These are phyloP conservation scores for Xiphias gladius DNA, from an alignment of 2,113 vertebrate genomes.

Conservation along the genomic window DNA sequence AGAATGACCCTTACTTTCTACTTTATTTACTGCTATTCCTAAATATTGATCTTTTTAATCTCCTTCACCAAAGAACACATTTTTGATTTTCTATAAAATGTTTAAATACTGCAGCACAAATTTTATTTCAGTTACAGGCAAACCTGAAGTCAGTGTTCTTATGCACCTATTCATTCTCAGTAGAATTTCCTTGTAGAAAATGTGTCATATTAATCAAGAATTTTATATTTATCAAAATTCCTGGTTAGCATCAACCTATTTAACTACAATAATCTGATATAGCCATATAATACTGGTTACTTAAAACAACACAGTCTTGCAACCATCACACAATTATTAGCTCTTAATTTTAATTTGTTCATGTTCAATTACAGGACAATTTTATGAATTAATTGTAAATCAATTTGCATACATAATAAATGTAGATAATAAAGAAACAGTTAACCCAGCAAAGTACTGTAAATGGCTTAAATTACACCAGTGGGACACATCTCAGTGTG, in stretches of 20 bases:
- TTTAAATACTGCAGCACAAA: not conserved
- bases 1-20: constrained; percentile 18
- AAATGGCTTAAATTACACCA: not conserved
- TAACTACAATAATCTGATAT: too few relatives aligned
- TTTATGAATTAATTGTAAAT: too few relatives aligned
- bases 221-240: too few relatives aligned
- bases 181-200: too few relatives aligned
- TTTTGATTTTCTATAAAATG: not conserved
- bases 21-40: not conserved
- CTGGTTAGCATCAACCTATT: not conserved
- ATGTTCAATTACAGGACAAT: not conserved
- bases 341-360: not conserved
- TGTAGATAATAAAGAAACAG: not conserved
- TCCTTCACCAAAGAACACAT: not conserved
- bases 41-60: not conserved
- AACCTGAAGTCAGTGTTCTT: too few relatives aligned
- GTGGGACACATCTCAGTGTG: not conserved
- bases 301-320: not conserved
- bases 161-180: too few relatives aligned
- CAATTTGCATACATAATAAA: not conserved
- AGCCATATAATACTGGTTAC: too few relatives aligned
- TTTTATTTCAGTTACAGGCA: too few relatives aligned
- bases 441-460: not conserved
- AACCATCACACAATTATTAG: not conserved
- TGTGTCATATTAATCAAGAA: too few relatives aligned